Percentiles rank a stretch among this genome's conserved stretches.
Evolutionary conservation across 37 sponge, comb jelly and placozoan species (phyloP).

Genomic region (Dysidea cf. avara): DNA sequence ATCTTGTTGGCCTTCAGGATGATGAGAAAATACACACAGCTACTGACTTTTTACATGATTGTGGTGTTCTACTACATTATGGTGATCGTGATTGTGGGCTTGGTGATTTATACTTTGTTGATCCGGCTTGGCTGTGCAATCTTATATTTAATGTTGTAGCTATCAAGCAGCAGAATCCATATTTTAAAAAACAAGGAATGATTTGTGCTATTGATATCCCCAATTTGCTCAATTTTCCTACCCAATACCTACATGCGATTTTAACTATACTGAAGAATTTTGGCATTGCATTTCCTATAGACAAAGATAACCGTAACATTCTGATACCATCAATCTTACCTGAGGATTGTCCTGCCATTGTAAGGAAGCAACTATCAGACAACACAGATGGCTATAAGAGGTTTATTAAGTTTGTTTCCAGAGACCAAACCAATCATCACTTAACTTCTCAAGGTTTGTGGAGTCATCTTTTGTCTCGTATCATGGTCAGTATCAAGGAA

Average conservation of each 20-base stretch:
- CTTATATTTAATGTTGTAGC: constrained; percentile 83
- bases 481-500: constrained; percentile 10
- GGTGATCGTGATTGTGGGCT: constrained; percentile 62
- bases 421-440: too few relatives aligned
- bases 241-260: constrained; percentile 74
- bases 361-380: background rate
- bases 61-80: constrained; percentile 76
- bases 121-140: constrained; percentile 84
- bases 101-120: constrained; percentile 64
- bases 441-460: constrained; percentile 65
- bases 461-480: constrained; percentile 61
- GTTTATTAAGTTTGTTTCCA: constrained; percentile 29
- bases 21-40: constrained; percentile 66
- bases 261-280: constrained; percentile 81
- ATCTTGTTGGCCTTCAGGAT: constrained; percentile 41
- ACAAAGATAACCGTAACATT: constrained; percentile 48
- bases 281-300: constrained; percentile 86
- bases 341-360: constrained; percentile 32
- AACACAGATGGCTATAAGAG: constrained; percentile 23
- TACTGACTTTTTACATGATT: constrained; percentile 60
- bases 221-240: constrained; percentile 71
- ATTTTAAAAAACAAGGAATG: constrained; percentile 71
- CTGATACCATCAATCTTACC: constrained; percentile 89
- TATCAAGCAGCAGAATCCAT: constrained; percentile 72
- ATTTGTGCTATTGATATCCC: constrained; percentile 52